Percentiles rank a stretch among this genome's conserved stretches.
phyloP scores from a whole-genome alignment of 2,797 vertebrate species.

The Pagetopsis macropterus region DNA sequence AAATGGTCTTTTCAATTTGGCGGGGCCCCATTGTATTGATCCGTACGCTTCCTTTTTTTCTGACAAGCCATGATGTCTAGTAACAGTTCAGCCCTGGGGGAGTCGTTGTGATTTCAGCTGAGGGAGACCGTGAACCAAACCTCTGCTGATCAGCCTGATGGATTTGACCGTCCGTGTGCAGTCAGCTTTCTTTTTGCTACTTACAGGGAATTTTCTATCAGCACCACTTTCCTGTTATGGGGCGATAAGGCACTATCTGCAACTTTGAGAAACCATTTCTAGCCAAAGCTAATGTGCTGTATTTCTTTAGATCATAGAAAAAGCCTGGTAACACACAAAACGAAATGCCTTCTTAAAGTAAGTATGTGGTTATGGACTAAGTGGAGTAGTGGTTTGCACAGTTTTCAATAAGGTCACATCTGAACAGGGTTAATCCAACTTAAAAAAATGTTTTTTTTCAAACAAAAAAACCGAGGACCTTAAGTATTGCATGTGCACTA shows the following conservation, averaged over 20 bases:
- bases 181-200: conserved; percentile 30
- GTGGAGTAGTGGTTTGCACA: not conserved
- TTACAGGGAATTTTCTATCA: conserved; percentile 28
- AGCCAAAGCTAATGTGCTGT: not conserved
- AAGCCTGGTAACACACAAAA: not conserved
- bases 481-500: not conserved
- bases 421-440: no score
- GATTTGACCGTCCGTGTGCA: conserved; percentile 36
- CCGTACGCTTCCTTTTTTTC: conserved; percentile 35
- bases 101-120: conserved; percentile 47
- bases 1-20: conserved; percentile 34
- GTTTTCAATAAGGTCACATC: no score
- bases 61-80: conserved; percentile 44
- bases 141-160: conserved; percentile 29
- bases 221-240: not conserved
- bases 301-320: not conserved
- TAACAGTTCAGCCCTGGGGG: conserved; percentile 33
- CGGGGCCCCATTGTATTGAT: conserved; percentile 33
- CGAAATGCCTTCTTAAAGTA: not conserved
- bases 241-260: conserved; percentile 3
- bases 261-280: not conserved
- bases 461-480: not conserved
- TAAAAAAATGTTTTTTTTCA: not conserved
- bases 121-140: conserved; percentile 32
- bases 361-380: not conserved